These are phyloP conservation scores for Calvadosia cruxmelitensis DNA, from an alignment of 30 jellyfish, hydroid and myxozoan species.

Conservation along the genomic window DNA sequence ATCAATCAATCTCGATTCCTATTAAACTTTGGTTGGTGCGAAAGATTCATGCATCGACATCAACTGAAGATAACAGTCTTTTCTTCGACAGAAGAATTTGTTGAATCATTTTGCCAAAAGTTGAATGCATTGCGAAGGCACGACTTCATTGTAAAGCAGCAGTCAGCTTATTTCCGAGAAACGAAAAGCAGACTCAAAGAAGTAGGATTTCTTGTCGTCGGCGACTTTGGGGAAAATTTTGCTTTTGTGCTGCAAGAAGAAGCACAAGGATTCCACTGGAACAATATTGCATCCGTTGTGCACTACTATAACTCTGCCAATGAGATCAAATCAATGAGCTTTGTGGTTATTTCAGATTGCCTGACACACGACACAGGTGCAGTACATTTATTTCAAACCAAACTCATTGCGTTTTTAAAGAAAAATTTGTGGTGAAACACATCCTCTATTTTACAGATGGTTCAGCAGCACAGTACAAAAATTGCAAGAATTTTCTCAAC, in stretches of 20 bases:
- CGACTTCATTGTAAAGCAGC: slow-evolving; percentile 35
- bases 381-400: slow-evolving; percentile 6
- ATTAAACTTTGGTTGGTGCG: too few relatives aligned
- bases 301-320: slow-evolving; percentile 4
- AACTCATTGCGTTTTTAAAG: neutral
- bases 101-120: too few relatives aligned
- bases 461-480: slow-evolving; percentile 23
- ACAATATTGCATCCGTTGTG: slow-evolving; percentile 5
- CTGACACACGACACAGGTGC: slow-evolving; percentile 10
- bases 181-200: neutral
- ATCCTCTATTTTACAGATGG: slow-evolving; percentile 24
- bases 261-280: slow-evolving; percentile 23
- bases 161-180: slow-evolving; percentile 3
- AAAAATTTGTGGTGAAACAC: neutral
- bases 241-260: slow-evolving; percentile 20
- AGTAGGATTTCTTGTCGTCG: slow-evolving; percentile 19
- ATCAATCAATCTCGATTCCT: too few relatives aligned
- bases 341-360: slow-evolving; percentile 18
- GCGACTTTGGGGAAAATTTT: slow-evolving; percentile 24
- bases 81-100: too few relatives aligned
- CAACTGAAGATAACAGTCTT: too few relatives aligned
- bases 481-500: slow-evolving; percentile 3
- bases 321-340: neutral
- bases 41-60: too few relatives aligned
- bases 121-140: too few relatives aligned